Percentiles rank a stretch among this genome's conserved stretches.
These are phyloP conservation scores for Eristalis intricaria DNA, from an alignment of 2,888 invertebrate species.

Conservation along the genomic window DNA sequence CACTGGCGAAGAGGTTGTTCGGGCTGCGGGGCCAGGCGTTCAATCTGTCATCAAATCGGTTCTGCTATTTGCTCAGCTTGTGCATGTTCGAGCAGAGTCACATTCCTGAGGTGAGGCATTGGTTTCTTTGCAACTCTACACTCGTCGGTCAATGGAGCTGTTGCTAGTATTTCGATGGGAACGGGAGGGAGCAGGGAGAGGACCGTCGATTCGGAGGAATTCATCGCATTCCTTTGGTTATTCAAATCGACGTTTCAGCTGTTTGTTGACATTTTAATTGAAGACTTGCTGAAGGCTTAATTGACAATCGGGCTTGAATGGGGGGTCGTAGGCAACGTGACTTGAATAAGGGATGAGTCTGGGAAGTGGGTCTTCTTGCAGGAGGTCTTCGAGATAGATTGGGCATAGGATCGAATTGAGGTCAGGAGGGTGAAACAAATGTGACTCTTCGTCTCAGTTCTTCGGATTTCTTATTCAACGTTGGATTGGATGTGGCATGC, in stretches of 20 bases:
- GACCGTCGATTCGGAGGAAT: not conserved
- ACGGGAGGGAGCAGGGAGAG: not conserved
- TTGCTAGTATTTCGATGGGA: not conserved
- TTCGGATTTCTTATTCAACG: no score
- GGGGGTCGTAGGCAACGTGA: not conserved
- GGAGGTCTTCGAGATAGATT: not conserved
- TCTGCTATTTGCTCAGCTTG: constrained; percentile 24
- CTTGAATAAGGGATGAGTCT: not conserved
- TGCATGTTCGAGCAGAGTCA: constrained; percentile 31
- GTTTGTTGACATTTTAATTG: constrained; percentile 14
- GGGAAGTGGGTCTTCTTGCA: not conserved
- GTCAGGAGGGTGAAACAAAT: not conserved
- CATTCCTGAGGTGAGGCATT: constrained; percentile 39
- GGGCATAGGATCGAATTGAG: not conserved
- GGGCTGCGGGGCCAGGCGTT: constrained; percentile 33
- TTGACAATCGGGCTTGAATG: not conserved
- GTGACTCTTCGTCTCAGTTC: no score
- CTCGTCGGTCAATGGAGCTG: constrained; percentile 22
- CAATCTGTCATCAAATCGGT: constrained; percentile 57
- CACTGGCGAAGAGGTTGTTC: constrained; percentile 21
- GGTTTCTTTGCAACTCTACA: constrained; percentile 16
- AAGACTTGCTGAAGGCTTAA: not conserved
- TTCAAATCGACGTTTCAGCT: constrained; percentile 1
- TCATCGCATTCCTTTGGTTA: not conserved
- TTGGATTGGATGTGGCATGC: no score